Evolutionary conservation across 2,888 invertebrate species (phyloP), one percentile per base, ranked within the genome.

Genomic region (Sphinx pinastri): DNA sequence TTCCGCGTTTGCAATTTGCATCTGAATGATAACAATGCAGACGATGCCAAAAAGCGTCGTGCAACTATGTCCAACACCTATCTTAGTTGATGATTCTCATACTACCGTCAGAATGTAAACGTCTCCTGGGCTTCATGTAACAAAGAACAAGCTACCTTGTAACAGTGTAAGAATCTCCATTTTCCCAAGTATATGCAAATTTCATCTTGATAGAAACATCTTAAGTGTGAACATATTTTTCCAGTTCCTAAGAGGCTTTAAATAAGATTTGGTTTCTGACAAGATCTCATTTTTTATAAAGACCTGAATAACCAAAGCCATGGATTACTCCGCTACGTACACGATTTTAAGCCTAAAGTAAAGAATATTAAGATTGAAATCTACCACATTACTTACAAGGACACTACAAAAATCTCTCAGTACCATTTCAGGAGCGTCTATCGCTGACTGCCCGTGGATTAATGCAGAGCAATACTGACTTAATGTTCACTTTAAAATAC

Each of bases 381-480:
- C 19, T 63, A 13, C 2, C 47, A 19, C 63, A 47, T 63, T 63
- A 49, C 45, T 16, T 47, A 59, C 45, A 60, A 47, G 69, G 52
- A 54, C 54, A 63, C 63, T 69, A 63, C 63, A 63, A 63, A 63
- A 63, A 63, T 49, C 13, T 19, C 63, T 47, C 63, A 4, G 63
- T 19, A 2, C 63, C 47, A 47, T 63, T 57, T 66, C 19, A 66
- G 38, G 47, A 45, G 57, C 38, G 67, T 31, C 31, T 16, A 69
- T 77, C 74, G 75, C 79, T 75, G 75, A 72, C 72, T 72, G 70
- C 52, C 69, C 25, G 58, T 55, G 71, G 72, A 75, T 77, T 76
- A 79, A 77, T 79, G 76, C 75, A 75, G 72, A 71, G 72, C 76
- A 76, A 72, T 74, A 72, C 73, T 60, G 51, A 71, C 67, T 54